Evolutionary conservation across 2,797 vertebrate genomes (phyloP).

Genomic region (Cephalopachus bancanus): DNA sequence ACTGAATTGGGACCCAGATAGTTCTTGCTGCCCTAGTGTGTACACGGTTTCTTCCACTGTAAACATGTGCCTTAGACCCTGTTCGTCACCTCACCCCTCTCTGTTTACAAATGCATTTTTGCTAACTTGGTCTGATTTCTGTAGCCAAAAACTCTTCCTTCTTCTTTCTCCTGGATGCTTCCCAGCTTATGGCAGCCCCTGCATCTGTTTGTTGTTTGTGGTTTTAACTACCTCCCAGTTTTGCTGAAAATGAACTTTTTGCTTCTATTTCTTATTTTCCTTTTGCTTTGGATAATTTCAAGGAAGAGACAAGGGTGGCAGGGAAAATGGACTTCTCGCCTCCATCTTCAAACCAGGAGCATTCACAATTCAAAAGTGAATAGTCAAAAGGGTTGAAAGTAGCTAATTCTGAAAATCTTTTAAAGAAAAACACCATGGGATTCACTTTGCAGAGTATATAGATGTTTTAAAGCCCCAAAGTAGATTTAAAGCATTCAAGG

Average conservation of each 20-base stretch:
- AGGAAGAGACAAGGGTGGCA: neutral
- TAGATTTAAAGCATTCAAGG: neutral
- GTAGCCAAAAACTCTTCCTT: neutral
- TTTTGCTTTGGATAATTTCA: slow-evolving; percentile 14
- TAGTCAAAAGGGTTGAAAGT: neutral
- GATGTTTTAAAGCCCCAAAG: neutral
- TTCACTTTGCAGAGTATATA: neutral
- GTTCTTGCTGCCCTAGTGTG: neutral
- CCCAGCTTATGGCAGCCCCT: neutral
- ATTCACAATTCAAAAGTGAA: neutral
- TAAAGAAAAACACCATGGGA: neutral
- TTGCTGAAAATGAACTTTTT: neutral
- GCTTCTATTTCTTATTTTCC: slow-evolving; percentile 4
- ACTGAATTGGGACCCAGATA: neutral
- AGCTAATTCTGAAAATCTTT: slow-evolving; percentile 4
- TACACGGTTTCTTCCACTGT: neutral
- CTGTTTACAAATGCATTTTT: neutral
- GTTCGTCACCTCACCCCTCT: neutral
- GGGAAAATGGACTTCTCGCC: neutral
- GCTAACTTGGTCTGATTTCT: neutral
- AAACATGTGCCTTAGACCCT: neutral
- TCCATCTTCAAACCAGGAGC: neutral
- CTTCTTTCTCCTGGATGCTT: too few species aligned
- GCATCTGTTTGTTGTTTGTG: neutral
- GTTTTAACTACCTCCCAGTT: neutral